A percentile compares a stretch with the other conserved stretches of the same genome.
Conservation (phyloP, 2,888 invertebrate species). For the Eupithecia abbreviata region DNA sequence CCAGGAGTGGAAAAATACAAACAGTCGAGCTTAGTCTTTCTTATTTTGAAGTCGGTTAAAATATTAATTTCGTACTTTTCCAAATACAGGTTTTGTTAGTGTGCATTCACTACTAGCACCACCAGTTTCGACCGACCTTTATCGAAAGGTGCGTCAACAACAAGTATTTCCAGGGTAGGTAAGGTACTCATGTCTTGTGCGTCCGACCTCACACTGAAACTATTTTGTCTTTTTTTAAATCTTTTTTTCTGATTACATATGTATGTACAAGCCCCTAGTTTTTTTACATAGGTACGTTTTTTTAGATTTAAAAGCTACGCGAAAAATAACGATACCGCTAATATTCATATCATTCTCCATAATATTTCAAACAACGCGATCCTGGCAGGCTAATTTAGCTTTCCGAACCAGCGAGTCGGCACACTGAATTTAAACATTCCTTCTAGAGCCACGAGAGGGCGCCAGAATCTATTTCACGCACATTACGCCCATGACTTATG, state of each 20-base stretch:
- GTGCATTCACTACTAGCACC: too few relatives aligned
- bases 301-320: neutral
- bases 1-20: too few relatives aligned
- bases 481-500: conserved; percentile 75
- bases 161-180: neutral
- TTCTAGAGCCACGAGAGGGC: conserved; percentile 67
- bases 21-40: neutral
- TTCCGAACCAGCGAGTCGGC: conserved; percentile 64
- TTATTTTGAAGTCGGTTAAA: neutral
- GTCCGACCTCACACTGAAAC: too few relatives aligned
- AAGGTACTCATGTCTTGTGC: too few relatives aligned
- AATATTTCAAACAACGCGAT: conserved; percentile 70
- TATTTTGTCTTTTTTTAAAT: too few relatives aligned
- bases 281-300: too few relatives aligned
- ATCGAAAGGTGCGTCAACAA: neutral
- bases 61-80: neutral
- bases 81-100: neutral
- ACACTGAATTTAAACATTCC: conserved; percentile 68
- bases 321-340: conserved; percentile 26
- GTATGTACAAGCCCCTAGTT: too few relatives aligned
- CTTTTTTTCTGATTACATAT: too few relatives aligned
- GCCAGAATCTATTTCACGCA: conserved; percentile 78
- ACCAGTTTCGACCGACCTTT: too few relatives aligned
- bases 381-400: conserved; percentile 71
- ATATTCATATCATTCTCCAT: conserved; percentile 64